Percentiles rank a stretch among this genome's conserved stretches.
Evolutionary conservation across 2,797 vertebrate genomes (phyloP).

Genomic region (Phataginus tetradactyla): DNA sequence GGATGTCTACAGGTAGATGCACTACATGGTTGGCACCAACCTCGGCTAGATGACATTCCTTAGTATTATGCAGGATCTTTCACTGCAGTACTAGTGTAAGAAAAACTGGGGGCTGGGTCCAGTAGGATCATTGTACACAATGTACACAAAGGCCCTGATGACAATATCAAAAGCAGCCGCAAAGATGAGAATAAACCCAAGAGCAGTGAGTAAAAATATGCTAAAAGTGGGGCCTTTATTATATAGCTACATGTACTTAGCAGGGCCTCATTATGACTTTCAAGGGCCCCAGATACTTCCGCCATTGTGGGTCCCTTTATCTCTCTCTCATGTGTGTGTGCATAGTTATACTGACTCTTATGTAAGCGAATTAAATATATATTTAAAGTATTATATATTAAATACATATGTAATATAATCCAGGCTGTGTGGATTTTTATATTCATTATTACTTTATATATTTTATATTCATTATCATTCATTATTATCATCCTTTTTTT

Average conservation of each 20-base stretch:
- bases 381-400: too few species aligned
- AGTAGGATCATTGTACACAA: background rate
- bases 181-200: background rate
- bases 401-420: background rate
- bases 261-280: background rate
- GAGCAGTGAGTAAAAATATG: background rate
- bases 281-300: background rate
- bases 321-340: too few species aligned
- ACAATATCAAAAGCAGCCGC: background rate
- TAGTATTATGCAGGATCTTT: background rate
- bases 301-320: background rate
- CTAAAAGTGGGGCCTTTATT: background rate
- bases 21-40: background rate
- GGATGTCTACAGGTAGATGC: fast-evolving
- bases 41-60: background rate
- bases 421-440: background rate
- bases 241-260: background rate
- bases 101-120: background rate
- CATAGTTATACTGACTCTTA: too few species aligned
- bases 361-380: too few species aligned
- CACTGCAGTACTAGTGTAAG: background rate
- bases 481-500: background rate
- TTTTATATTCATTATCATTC: background rate
- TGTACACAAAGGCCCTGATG: background rate
- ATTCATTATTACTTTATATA: background rate